phyloP scores from a whole-genome alignment of 1,140 invertebrate species.

The Bathynomus jamesi region DNA sequence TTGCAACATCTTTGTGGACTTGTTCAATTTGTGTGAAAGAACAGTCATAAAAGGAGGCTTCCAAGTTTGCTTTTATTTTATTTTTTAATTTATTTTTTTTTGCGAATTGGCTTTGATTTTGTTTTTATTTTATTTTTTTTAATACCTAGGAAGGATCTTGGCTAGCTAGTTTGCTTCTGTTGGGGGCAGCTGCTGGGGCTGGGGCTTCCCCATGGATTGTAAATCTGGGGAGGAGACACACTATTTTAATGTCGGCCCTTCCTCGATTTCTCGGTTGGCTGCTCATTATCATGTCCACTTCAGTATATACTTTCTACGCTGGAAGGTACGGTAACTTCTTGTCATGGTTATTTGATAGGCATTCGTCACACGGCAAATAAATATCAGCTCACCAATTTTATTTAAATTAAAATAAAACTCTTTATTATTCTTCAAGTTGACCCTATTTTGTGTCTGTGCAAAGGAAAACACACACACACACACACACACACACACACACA shows the following conservation, averaged over 20 bases:
- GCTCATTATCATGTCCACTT: conserved; percentile 17
- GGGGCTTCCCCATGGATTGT: conserved; percentile 18
- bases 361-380: no score
- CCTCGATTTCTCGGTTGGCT: conserved; percentile 22
- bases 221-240: conserved; percentile 16
- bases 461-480: no score
- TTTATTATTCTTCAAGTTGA: background rate
- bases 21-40: no score
- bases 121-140: background rate
- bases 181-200: conserved; percentile 18
- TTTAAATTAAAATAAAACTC: background rate
- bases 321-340: no score
- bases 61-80: no score
- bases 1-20: no score
- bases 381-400: no score
- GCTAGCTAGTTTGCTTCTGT: conserved; percentile 17
- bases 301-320: conserved; percentile 23
- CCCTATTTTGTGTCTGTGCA: no score
- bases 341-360: no score
- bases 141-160: conserved; percentile 20
- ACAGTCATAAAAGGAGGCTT: no score
- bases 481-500: no score
- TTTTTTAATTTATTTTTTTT: no score
- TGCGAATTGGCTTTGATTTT: background rate
- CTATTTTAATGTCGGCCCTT: conserved; percentile 13